Evolutionary conservation across 2,888 invertebrate species (phyloP), one percentile per base, ranked within the genome.

Genomic region (Papilio demoleus): DNA sequence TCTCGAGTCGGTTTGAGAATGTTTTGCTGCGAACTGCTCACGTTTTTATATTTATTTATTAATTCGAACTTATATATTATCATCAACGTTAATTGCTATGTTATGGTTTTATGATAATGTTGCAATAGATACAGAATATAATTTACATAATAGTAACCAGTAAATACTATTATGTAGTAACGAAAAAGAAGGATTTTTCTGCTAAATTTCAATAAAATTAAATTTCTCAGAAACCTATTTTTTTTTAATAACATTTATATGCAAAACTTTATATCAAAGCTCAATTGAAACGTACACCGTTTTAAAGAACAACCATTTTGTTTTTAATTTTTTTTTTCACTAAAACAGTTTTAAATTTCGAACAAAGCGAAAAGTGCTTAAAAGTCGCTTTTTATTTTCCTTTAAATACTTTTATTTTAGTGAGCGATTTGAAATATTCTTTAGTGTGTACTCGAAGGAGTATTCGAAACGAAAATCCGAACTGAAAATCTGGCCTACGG

Each of bases 401-500:
- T n/a, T 31, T 31, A 17, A 56, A 56, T 17, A 56, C 17, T 31
- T 56, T 56, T 56, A 56, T 56, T 56, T 27, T 31, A 56, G 53
- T 56, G 8, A 22, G 11, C n/a, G n/a, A n/a, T n/a, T n/a, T 24
- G 47, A 31, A 56, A 56, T 56, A 56, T 58, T n/a, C 58, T 34
- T 45, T 5, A 58, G 58, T 65, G n/a, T 40, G 59, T 45, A 36
- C 59, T 31, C 36, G 66, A 59, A 66, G 36, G 65, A 45, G 14
- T 62, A 58, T 56, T 17, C 62, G 62, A 31, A 67, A 62, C 31
- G 56, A 34, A 47, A 50, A 38, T 4, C 53, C 42, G 22, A 45
- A 58, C 67, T 67, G 22, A 67, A 67, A 67, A 67, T 42, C 42
- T 31, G 24, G 67, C 67, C 62, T 67, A 63, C 67, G 62, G 56